Percentiles rank a stretch among this genome's conserved stretches.
Conservation (phyloP, 2,888 invertebrate genomes). For the Ernsta delagoae region DNA sequence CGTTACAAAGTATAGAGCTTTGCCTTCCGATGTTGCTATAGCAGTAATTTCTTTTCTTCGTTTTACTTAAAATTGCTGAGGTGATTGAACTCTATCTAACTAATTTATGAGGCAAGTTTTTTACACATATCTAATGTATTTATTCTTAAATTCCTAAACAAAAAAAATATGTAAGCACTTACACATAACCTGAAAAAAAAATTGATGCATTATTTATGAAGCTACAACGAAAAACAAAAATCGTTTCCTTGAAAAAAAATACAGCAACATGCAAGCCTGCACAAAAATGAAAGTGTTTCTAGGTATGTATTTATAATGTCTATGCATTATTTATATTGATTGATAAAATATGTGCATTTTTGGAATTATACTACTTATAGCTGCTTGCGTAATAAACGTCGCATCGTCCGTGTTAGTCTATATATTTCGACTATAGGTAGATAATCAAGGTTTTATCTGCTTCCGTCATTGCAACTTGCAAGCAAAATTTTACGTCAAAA, state of each 20-base stretch:
- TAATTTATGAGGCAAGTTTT: too few species aligned
- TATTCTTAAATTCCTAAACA: not conserved
- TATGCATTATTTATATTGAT: not conserved
- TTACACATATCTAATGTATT: too few species aligned
- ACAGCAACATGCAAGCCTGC: not conserved
- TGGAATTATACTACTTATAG: not conserved
- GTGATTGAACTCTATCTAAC: conserved; percentile 1
- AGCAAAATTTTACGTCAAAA: not conserved
- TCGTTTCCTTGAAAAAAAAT: not conserved
- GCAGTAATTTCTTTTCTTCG: conserved; percentile 1
- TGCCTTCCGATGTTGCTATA: not conserved
- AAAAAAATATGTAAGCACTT: too few species aligned
- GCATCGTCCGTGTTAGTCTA: not conserved
- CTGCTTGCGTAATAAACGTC: not conserved
- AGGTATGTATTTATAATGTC: not conserved
- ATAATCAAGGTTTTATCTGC: not conserved
- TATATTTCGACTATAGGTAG: not conserved
- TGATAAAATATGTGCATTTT: not conserved
- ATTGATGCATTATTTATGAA: too few species aligned
- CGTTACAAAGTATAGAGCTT: conserved; percentile 21
- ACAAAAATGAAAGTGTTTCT: not conserved
- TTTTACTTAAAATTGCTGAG: not conserved
- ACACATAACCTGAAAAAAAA: too few species aligned
- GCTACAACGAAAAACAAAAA: not conserved
- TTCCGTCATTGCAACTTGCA: not conserved